phyloP scores from a whole-genome alignment of 2,888 invertebrate species.

The Coenonympha arcania region DNA sequence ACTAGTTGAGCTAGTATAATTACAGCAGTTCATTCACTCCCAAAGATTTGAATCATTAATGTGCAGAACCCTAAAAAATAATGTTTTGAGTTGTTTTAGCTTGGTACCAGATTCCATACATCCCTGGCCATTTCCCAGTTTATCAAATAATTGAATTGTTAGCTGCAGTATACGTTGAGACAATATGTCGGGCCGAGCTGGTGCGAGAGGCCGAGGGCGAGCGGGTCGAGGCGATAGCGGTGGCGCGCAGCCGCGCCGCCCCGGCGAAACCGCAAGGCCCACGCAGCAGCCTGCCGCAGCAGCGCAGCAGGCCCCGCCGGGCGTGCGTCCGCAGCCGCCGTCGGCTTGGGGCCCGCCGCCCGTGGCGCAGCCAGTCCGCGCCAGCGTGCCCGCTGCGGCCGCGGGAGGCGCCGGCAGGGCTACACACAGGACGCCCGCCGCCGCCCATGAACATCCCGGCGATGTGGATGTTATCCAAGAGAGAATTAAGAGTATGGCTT shows the following conservation, averaged over 20 bases:
- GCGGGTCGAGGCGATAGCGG: conserved; percentile 45
- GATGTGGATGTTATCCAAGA: conserved; percentile 54
- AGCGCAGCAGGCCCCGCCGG: conserved; percentile 32
- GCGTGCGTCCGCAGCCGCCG: conserved; percentile 56
- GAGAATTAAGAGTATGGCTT: conserved; percentile 48
- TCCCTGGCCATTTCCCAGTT: too few species aligned
- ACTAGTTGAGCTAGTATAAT: too few species aligned
- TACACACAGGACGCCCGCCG: conserved; percentile 46
- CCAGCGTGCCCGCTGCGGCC: conserved; percentile 47
- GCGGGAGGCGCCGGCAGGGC: conserved; percentile 49
- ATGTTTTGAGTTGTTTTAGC: too few species aligned
- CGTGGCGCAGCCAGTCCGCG: conserved; percentile 48
- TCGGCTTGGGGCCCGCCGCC: conserved; percentile 59
- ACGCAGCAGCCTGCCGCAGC: conserved; percentile 29
- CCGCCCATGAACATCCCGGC: conserved; percentile 57
- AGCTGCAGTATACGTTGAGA: neutral
- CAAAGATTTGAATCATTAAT: too few species aligned
- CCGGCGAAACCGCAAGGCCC: conserved; percentile 30
- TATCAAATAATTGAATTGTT: too few species aligned
- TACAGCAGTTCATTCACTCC: too few species aligned
- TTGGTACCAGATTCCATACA: too few species aligned
- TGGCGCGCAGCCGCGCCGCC: conserved; percentile 34
- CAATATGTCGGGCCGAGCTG: conserved; percentile 51
- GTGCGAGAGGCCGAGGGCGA: conserved; percentile 50
- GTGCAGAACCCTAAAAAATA: too few species aligned